phyloP scores from a whole-genome alignment of 2,797 vertebrate genomes.

The Platyrinchus mystaceus region DNA sequence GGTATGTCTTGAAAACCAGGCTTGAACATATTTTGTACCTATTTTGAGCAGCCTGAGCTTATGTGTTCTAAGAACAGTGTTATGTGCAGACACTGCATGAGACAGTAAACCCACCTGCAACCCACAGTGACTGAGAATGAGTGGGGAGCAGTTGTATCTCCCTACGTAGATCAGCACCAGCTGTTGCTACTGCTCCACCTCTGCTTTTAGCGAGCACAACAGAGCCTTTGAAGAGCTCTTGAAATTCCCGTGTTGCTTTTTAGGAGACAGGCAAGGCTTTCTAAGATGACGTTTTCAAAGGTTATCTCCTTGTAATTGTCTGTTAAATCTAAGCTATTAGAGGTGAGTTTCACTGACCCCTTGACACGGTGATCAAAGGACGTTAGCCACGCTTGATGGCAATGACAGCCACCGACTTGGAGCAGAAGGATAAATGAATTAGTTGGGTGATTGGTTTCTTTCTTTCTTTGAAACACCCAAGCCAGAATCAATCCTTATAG shows the following conservation, averaged over 20 bases:
- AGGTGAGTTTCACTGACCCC: background rate
- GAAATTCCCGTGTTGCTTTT: background rate
- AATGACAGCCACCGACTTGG: background rate
- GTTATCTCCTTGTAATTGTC: background rate
- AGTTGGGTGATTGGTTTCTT: background rate
- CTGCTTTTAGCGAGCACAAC: background rate
- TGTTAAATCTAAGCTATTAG: background rate
- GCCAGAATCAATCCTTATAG: background rate
- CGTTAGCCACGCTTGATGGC: background rate
- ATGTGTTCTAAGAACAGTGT: background rate
- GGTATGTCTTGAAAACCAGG: background rate
- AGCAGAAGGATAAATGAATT: background rate
- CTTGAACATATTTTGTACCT: background rate
- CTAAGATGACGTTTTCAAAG: background rate
- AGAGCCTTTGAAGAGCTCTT: slow-evolving; percentile 1
- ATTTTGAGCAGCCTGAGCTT: background rate
- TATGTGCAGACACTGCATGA: background rate
- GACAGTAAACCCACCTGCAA: background rate
- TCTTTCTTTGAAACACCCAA: background rate
- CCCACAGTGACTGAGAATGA: background rate
- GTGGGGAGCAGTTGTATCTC: background rate
- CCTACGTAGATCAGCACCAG: background rate
- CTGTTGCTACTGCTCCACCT: background rate
- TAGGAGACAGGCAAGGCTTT: background rate
- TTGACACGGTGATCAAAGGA: background rate